These are phyloP conservation scores for Nyctibius grandis DNA, from an alignment of 2,797 vertebrate genomes.

Conservation along the genomic window DNA sequence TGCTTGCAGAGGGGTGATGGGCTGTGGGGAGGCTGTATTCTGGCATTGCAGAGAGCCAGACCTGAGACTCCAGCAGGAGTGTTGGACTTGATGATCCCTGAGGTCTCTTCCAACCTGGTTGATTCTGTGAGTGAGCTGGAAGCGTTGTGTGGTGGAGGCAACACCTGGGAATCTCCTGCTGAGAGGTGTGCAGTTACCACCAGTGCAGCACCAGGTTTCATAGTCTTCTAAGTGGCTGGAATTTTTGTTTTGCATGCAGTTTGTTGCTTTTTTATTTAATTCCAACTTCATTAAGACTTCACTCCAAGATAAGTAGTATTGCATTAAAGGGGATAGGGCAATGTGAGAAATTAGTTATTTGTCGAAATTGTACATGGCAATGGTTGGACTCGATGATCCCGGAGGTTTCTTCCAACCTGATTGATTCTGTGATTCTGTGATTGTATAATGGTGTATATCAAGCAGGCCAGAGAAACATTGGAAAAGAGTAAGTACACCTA, in stretches of 20 bases:
- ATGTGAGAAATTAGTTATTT: background rate
- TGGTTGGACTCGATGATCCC: no score
- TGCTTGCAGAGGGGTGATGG: background rate
- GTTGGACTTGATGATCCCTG: no score
- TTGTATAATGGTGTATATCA: background rate
- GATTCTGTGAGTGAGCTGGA: background rate
- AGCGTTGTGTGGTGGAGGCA: accelerated
- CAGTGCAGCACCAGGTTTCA: background rate
- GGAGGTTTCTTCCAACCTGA: no score
- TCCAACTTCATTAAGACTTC: background rate
- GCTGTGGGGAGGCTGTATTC: background rate
- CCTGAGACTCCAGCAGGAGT: background rate
- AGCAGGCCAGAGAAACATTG: background rate
- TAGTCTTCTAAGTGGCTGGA: background rate
- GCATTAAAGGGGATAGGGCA: background rate
- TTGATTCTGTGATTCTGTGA: no score
- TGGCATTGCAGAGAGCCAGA: background rate
- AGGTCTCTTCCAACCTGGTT: no score
- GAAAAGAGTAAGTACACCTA: background rate
- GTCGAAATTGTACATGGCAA: background rate
- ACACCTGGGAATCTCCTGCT: background rate
- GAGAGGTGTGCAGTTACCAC: background rate
- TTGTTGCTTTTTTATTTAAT: background rate
- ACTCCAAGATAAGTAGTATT: background rate
- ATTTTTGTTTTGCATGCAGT: background rate